A percentile compares a stretch with the other conserved stretches of the same genome.
These are phyloP conservation scores for Heliconius erato DNA, from an alignment of 2,888 invertebrate species.

Conservation along the genomic window DNA sequence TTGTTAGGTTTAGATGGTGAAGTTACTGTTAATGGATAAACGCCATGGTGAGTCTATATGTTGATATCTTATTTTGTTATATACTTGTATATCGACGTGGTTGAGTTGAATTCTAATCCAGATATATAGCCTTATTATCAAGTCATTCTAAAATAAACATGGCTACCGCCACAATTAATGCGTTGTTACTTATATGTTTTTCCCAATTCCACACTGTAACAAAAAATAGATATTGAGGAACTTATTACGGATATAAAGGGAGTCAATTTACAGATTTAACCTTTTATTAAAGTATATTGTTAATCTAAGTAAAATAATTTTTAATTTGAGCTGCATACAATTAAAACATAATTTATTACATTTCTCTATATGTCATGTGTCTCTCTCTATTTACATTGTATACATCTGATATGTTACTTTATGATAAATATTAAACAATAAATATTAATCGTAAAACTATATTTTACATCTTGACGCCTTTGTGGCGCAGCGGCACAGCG, in stretches of 20 bases:
- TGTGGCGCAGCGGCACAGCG: background rate
- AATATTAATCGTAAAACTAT: background rate
- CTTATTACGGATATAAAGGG: background rate
- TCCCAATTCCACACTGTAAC: background rate
- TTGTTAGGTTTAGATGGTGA: constrained; percentile 55
- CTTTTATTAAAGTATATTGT: background rate
- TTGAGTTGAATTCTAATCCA: background rate
- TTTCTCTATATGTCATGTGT: too few species aligned
- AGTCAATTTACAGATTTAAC: background rate
- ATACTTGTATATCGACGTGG: background rate
- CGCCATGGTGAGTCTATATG: constrained; percentile 54
- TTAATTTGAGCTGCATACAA: too few species aligned
- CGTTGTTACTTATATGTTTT: background rate
- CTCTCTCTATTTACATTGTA: too few species aligned
- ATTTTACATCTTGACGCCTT: background rate
- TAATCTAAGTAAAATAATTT: too few species aligned
- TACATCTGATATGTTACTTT: too few species aligned
- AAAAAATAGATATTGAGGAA: background rate
- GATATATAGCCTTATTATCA: background rate
- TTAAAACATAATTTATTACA: too few species aligned
- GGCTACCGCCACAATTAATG: constrained; percentile 10
- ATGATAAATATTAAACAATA: too few species aligned
- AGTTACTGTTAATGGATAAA: constrained; percentile 57
- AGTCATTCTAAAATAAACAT: constrained; percentile 8
- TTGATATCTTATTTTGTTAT: background rate